phyloP scores from a whole-genome alignment of 2,888 invertebrate genomes.

The Pheosia gnoma region DNA sequence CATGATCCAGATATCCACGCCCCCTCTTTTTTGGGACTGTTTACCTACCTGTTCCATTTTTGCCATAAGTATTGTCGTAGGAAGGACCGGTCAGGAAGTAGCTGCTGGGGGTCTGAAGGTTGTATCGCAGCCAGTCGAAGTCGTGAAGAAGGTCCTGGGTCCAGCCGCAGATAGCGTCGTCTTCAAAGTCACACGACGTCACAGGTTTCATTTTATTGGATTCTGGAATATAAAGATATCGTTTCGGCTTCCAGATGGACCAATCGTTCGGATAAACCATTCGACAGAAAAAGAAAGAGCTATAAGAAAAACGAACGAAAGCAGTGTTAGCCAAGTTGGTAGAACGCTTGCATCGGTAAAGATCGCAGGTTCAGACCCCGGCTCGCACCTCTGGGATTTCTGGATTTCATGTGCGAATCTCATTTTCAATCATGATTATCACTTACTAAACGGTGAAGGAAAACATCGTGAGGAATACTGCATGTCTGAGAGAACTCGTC shows the following conservation, averaged over 20 bases:
- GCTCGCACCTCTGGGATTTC: too few relatives aligned
- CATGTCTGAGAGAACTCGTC: too few relatives aligned
- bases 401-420: too few relatives aligned
- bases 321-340: too few relatives aligned
- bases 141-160: slow-evolving; percentile 87
- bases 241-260: too few relatives aligned
- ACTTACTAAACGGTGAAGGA: too few relatives aligned
- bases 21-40: neutral
- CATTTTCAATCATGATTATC: too few relatives aligned
- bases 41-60: slow-evolving; percentile 47
- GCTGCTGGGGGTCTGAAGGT: slow-evolving; percentile 86
- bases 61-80: slow-evolving; percentile 89
- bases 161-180: slow-evolving; percentile 90
- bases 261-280: neutral
- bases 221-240: slow-evolving; percentile 7
- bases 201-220: slow-evolving; percentile 11
- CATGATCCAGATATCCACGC: too few relatives aligned
- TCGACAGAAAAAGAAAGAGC: neutral
- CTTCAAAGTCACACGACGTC: slow-evolving; percentile 86
- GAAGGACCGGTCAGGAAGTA: slow-evolving; percentile 89
- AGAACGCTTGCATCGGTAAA: too few relatives aligned
- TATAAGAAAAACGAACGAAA: neutral
- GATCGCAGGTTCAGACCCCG: too few relatives aligned
- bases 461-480: too few relatives aligned
- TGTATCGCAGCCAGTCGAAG: slow-evolving; percentile 89